Percentiles rank a stretch among this genome's conserved stretches.
phyloP scores from a whole-genome alignment of 2,888 invertebrate genomes.

The Acheta domesticus region DNA sequence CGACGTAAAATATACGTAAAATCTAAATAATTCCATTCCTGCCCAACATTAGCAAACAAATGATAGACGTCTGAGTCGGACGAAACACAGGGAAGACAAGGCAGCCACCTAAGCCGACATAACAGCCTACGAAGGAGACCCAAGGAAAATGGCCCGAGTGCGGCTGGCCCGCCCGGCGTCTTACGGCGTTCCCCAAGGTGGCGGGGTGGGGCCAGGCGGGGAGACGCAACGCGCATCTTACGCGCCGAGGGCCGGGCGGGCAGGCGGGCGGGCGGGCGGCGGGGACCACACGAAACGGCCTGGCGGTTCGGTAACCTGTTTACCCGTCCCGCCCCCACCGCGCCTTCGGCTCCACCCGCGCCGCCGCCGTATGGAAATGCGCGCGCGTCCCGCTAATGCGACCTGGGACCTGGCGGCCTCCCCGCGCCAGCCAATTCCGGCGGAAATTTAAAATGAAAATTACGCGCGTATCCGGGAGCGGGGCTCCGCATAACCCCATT shows the following conservation, averaged over 20 bases:
- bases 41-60: too few relatives aligned
- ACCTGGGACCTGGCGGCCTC: conserved; percentile 4
- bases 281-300: background rate
- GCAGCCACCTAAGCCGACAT: too few relatives aligned
- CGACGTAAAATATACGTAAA: too few relatives aligned
- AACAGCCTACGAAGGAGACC: too few relatives aligned
- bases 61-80: too few relatives aligned
- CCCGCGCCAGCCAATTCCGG: conserved; percentile 1
- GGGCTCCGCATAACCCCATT: too few relatives aligned
- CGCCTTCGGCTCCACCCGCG: background rate
- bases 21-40: too few relatives aligned
- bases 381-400: background rate
- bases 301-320: background rate
- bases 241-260: background rate
- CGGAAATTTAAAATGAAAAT: conserved; percentile 18
- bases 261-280: background rate
- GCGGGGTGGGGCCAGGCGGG: too few relatives aligned
- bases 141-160: too few relatives aligned
- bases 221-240: background rate
- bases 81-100: too few relatives aligned
- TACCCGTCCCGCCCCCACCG: background rate
- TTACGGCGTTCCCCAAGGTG: too few relatives aligned
- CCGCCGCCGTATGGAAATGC: background rate
- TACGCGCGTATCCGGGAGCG: background rate
- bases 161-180: too few relatives aligned